These are phyloP conservation scores for Temnothorax rugatulus DNA, from an alignment of 2,888 invertebrate species.

Conservation along the genomic window DNA sequence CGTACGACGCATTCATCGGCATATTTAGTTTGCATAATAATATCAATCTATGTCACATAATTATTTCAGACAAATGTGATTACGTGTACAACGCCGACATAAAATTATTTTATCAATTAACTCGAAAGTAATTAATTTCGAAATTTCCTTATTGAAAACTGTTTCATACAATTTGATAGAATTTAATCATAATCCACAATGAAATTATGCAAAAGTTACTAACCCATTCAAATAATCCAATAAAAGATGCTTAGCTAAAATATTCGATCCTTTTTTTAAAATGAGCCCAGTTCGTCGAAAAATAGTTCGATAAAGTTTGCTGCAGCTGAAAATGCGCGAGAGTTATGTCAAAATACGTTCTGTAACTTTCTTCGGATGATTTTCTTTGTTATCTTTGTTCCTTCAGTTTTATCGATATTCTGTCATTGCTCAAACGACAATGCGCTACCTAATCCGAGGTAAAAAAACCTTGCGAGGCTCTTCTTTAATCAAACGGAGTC, in stretches of 20 bases:
- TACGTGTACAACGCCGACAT: not conserved
- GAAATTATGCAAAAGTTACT: not conserved
- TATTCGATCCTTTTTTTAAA: not conserved
- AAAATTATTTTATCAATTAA: slow-evolving; percentile 42
- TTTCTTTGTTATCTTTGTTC: slow-evolving; percentile 29
- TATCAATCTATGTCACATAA: slow-evolving; percentile 41
- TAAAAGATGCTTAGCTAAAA: not conserved
- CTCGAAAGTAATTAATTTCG: slow-evolving; percentile 43
- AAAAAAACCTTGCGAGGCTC: slow-evolving; percentile 69
- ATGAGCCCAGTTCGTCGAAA: not conserved
- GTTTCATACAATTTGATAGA: not conserved
- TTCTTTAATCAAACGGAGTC: slow-evolving; percentile 72
- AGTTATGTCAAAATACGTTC: slow-evolving; percentile 18
- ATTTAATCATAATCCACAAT: not conserved
- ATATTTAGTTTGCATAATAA: slow-evolving; percentile 50
- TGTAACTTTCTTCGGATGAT: not conserved
- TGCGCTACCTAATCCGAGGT: slow-evolving; percentile 69
- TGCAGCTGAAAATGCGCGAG: not conserved
- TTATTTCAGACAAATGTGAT: slow-evolving; percentile 46
- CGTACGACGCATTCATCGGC: slow-evolving; percentile 31
- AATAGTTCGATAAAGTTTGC: not conserved
- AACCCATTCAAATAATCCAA: not conserved
- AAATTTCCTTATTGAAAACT: slow-evolving; percentile 6
- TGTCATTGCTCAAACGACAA: slow-evolving; percentile 54
- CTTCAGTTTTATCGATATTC: slow-evolving; percentile 13